Percentiles rank a stretch among this genome's conserved stretches.
Conservation (phyloP, 2,797 vertebrate species). For the Enteromius argenteus region DNA sequence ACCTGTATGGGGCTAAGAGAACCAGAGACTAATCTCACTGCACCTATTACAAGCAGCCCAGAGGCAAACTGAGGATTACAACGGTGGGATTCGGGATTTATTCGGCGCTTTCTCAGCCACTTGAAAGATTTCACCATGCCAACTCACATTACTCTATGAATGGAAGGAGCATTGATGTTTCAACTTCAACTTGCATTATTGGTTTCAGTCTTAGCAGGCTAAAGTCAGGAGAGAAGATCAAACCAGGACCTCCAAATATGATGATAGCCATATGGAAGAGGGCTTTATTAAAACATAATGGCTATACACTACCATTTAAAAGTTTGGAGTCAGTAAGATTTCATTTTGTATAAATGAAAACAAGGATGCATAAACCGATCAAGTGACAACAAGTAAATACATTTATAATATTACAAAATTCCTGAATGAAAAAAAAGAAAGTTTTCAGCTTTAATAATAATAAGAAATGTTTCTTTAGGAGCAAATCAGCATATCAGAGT, state of each 20-base stretch:
- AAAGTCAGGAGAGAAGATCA: conserved; percentile 2
- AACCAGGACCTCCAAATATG: not conserved
- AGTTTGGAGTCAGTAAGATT: not conserved
- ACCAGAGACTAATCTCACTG: conserved; percentile 58
- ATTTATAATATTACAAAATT: not conserved
- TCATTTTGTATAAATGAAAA: not conserved
- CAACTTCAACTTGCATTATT: conserved; percentile 21
- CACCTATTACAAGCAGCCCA: conserved; percentile 48
- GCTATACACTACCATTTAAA: not conserved
- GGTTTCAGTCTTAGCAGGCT: not conserved
- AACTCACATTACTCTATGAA: conserved; percentile 1
- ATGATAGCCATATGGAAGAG: not conserved
- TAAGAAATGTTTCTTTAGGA: not conserved
- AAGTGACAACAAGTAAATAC: not conserved
- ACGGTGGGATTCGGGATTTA: conserved; percentile 74
- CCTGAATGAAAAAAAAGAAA: not conserved
- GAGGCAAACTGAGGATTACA: conserved; percentile 61
- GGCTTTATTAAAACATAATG: not conserved
- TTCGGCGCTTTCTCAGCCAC: conserved; percentile 17
- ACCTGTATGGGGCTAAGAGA: conserved; percentile 41
- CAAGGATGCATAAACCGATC: not conserved
- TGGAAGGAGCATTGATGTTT: conserved; percentile 27
- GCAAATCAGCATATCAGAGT: not conserved
- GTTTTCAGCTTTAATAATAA: not conserved
- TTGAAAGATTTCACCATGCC: conserved; percentile 28